These are phyloP conservation scores for Chaetogeoica ovagalla DNA, from an alignment of 2,888 invertebrate genomes.

Conservation along the genomic window DNA sequence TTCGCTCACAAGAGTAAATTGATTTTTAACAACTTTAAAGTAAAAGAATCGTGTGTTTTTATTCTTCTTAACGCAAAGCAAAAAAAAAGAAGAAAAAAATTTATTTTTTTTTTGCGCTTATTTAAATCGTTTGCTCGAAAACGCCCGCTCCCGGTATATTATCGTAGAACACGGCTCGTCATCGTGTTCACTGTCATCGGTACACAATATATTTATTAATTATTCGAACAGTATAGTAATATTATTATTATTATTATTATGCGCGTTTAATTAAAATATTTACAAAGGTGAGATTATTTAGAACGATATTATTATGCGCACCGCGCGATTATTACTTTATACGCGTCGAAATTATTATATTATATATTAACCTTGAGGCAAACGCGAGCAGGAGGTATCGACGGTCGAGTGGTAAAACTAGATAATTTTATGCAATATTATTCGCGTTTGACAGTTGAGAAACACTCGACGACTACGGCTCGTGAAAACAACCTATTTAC, in stretches of 20 bases:
- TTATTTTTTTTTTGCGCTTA: too few species aligned
- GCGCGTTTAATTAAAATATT: constrained; percentile 2
- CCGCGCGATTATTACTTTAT: neutral
- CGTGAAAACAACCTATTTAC: constrained; percentile 3
- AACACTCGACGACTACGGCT: neutral
- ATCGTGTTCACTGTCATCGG: too few species aligned
- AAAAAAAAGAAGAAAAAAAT: too few species aligned
- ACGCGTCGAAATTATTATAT: neutral
- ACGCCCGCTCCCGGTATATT: too few species aligned
- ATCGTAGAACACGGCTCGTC: too few species aligned
- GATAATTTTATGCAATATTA: constrained; percentile 29
- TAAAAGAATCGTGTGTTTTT: too few species aligned
- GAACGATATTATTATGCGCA: neutral
- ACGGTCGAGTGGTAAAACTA: constrained; percentile 10
- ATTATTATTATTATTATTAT: too few species aligned
- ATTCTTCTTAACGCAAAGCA: too few species aligned
- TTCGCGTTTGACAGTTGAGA: constrained; percentile 4
- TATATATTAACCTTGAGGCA: neutral
- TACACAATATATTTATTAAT: neutral
- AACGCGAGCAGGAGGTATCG: neutral
- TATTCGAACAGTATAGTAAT: too few species aligned
- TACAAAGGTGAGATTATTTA: constrained; percentile 8
- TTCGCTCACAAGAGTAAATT: too few species aligned
- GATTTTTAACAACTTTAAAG: too few species aligned
- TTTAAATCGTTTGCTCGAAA: too few species aligned